Evolutionary conservation across 2,113 vertebrate species (phyloP).

Genomic region (Picathartes gymnocephalus): DNA sequence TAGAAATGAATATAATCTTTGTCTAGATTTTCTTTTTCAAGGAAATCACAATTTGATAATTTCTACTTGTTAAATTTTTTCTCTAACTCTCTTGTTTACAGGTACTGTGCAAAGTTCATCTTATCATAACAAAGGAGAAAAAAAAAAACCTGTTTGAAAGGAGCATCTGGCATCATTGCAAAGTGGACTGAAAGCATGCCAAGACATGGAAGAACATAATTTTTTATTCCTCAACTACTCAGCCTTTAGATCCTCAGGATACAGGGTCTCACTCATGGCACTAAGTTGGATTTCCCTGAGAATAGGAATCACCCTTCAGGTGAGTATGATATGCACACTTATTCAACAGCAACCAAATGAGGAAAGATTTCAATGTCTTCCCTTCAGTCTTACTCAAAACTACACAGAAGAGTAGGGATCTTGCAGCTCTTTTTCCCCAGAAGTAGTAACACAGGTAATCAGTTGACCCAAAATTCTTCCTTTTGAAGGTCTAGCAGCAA

Average conservation of each 20-base stretch:
- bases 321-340: neutral
- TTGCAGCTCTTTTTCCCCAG: neutral
- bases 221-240: neutral
- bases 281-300: neutral
- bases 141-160: neutral
- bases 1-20: slow-evolving; percentile 51
- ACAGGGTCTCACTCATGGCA: neutral
- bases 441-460: neutral
- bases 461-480: neutral
- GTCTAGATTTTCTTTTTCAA: slow-evolving; percentile 37
- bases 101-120: neutral
- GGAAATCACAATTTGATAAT: neutral
- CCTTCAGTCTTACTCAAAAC: neutral
- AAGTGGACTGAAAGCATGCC: neutral
- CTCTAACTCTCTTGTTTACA: neutral
- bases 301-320: neutral
- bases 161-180: neutral
- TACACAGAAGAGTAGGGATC: neutral
- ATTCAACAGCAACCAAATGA: neutral
- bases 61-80: neutral
- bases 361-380: neutral
- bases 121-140: neutral
- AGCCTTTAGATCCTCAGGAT: neutral
- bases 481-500: neutral
- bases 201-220: neutral